Conservation (phyloP, 2,888 invertebrate species). For the Heliothis peltigera region DNA sequence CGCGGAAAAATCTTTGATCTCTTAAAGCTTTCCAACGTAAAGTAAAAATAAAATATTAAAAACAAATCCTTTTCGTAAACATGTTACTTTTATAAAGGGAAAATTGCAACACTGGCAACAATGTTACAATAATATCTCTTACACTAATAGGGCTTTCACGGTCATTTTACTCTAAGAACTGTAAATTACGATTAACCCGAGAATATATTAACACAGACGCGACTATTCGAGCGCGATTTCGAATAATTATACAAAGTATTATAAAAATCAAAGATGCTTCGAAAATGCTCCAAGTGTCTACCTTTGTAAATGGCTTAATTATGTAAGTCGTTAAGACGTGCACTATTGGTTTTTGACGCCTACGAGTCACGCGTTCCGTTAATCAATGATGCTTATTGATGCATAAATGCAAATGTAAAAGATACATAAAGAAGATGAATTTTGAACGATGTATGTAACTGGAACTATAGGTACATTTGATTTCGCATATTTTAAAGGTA, state of each 20-base stretch:
- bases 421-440: constrained; percentile 21
- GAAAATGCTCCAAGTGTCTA: constrained; percentile 27
- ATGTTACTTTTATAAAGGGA: constrained; percentile 2
- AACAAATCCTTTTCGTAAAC: constrained; percentile 12
- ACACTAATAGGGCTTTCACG: constrained; percentile 60
- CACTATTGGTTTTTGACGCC: constrained; percentile 58
- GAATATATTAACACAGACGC: constrained; percentile 43
- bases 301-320: constrained; percentile 56
- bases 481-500: constrained; percentile 8
- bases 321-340: constrained; percentile 39
- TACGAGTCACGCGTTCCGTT: constrained; percentile 48
- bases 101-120: constrained; percentile 16
- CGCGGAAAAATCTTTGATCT: neutral
- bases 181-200: constrained; percentile 65
- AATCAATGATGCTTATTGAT: constrained; percentile 42
- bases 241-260: constrained; percentile 40
- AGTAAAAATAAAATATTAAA: constrained; percentile 1
- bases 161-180: constrained; percentile 66
- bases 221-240: constrained; percentile 41
- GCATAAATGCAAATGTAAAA: constrained; percentile 43
- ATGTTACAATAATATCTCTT: constrained; percentile 30
- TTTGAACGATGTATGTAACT: constrained; percentile 8
- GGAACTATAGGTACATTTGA: neutral
- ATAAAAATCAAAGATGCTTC: constrained; percentile 35
- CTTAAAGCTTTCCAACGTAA: neutral